Conservation (phyloP, 2,113 vertebrate species). For the Toxotes chatareus region DNA sequence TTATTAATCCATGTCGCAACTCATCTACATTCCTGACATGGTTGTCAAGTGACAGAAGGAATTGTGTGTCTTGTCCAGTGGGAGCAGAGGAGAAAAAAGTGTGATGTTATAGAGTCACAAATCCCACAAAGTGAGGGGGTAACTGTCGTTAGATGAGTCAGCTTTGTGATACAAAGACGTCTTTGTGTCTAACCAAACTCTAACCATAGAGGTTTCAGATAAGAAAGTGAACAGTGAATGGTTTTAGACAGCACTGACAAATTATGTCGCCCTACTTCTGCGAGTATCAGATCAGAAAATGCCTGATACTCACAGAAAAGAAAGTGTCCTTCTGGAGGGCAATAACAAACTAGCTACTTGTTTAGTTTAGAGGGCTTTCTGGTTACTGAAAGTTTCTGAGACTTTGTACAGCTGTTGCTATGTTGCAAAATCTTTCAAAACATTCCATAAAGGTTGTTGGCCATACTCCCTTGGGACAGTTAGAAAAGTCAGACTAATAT, state of each 20-base stretch:
- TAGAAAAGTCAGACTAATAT: slow-evolving; percentile 11
- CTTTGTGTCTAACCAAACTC: neutral
- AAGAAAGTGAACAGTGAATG: neutral
- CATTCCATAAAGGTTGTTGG: neutral
- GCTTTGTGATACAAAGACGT: neutral
- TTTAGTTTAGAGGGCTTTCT: neutral
- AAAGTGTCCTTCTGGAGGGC: too few relatives aligned
- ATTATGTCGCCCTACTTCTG: neutral
- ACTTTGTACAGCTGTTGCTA: neutral
- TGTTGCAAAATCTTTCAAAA: slow-evolving; percentile 12
- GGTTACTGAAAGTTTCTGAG: neutral
- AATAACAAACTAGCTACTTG: neutral
- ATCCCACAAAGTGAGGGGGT: too few relatives aligned
- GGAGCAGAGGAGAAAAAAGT: neutral
- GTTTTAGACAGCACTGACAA: neutral
- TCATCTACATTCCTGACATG: too few relatives aligned
- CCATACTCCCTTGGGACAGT: neutral
- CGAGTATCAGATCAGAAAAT: neutral
- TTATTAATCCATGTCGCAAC: too few relatives aligned
- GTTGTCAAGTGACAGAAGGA: neutral
- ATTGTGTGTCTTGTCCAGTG: neutral
- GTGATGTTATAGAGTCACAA: neutral
- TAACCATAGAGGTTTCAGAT: neutral
- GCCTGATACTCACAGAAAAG: neutral
- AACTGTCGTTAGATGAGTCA: neutral